A percentile compares a stretch with the other conserved stretches of the same genome.
phyloP scores from a whole-genome alignment of 1,140 invertebrate genomes.

The Pachypsylla venusta region DNA sequence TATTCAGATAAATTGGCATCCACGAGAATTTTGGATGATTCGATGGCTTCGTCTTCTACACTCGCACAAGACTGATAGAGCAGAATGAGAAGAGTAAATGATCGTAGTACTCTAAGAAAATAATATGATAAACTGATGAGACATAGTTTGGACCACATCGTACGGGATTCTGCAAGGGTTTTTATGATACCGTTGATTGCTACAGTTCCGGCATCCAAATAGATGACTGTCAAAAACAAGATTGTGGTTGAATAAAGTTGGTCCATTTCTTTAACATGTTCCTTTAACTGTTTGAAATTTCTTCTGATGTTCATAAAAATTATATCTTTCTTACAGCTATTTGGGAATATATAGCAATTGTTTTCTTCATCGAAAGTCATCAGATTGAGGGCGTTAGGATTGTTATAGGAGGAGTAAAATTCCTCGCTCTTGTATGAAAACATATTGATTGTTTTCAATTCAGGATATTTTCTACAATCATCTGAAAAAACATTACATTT shows the following conservation, averaged over 20 bases:
- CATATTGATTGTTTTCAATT: too few species aligned
- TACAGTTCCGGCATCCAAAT: not conserved
- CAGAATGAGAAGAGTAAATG: not conserved
- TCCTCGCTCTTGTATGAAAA: constrained; percentile 1
- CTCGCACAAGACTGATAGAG: not conserved
- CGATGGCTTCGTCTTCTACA: not conserved
- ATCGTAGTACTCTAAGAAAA: not conserved
- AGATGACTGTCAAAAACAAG: not conserved
- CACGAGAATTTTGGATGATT: not conserved
- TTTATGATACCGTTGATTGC: not conserved
- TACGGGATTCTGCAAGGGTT: not conserved
- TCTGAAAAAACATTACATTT: too few species aligned
- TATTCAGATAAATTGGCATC: not conserved
- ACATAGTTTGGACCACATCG: not conserved
- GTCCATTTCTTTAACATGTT: not conserved
- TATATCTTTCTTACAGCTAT: too few species aligned
- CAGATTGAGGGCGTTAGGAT: not conserved
- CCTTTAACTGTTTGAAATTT: not conserved
- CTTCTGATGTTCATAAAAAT: not conserved
- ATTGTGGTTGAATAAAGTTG: not conserved
- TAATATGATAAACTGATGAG: not conserved
- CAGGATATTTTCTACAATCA: too few species aligned
- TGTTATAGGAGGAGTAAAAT: constrained; percentile 6
- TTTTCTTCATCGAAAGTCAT: not conserved
- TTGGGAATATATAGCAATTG: not conserved